phyloP scores from a whole-genome alignment of 2,113 vertebrate species.

The Osmerus eperlanus region DNA sequence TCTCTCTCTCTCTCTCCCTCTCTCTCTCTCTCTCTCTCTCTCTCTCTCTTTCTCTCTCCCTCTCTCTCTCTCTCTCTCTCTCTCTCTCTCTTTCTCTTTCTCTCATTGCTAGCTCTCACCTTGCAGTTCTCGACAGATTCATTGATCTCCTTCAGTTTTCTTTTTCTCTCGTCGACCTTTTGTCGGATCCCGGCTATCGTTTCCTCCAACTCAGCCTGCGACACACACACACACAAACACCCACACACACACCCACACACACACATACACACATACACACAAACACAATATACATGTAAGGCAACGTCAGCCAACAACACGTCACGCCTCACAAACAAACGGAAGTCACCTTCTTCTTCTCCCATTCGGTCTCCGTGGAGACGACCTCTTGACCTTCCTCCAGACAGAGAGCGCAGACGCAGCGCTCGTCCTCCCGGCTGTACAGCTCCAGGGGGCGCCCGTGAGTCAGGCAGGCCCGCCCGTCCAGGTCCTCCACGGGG shows the following conservation, averaged over 20 bases:
- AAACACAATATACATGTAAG: background rate
- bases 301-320: background rate
- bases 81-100: background rate
- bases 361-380: slow-evolving; percentile 50
- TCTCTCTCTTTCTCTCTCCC: background rate
- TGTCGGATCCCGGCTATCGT: slow-evolving; percentile 12
- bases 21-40: no score
- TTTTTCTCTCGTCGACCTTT: slow-evolving; percentile 17
- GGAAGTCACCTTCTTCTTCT: slow-evolving; percentile 48
- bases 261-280: background rate
- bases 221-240: background rate
- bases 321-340: background rate
- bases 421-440: slow-evolving; percentile 73
- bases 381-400: slow-evolving; percentile 36
- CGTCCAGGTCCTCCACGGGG: slow-evolving; percentile 81
- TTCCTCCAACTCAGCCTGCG: slow-evolving; percentile 37
- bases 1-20: no score
- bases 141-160: slow-evolving; percentile 27
- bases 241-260: background rate
- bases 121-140: slow-evolving; percentile 22
- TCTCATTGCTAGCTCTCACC: slow-evolving; percentile 32
- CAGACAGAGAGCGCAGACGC: slow-evolving; percentile 86
- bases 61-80: background rate
- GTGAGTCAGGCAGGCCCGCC: slow-evolving; percentile 80
- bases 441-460: slow-evolving; percentile 89